A percentile compares a stretch with the other conserved stretches of the same genome.
phyloP scores from a whole-genome alignment of 2,797 vertebrate species.

The Phoxinus dragarum region DNA sequence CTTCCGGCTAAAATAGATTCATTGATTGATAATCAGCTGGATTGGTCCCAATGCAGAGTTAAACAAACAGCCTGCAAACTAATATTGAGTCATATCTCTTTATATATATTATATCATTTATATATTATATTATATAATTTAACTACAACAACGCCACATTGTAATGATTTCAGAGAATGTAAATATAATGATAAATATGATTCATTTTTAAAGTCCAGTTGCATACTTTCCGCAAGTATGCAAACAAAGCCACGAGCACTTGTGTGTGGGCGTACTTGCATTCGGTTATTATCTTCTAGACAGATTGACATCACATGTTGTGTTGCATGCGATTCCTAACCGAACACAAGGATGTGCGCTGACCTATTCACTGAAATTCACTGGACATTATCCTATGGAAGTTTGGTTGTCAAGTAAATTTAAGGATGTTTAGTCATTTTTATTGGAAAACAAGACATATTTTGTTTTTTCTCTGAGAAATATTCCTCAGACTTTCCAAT shows the following conservation, averaged over 20 bases:
- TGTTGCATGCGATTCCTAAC: neutral
- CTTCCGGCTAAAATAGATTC: constrained; percentile 35
- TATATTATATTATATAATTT: no score
- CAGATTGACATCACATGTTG: neutral
- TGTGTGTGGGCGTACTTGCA: neutral
- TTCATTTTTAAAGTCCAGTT: neutral
- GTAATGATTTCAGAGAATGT: neutral
- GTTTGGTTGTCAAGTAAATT: neutral
- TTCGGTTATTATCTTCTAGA: neutral
- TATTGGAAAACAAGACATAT: neutral
- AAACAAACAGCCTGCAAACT: neutral
- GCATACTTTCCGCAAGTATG: neutral
- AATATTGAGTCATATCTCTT: neutral
- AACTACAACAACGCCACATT: neutral
- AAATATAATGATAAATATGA: neutral
- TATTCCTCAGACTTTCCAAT: neutral
- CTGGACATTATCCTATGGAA: neutral
- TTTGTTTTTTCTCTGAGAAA: neutral
- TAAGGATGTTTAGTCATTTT: neutral
- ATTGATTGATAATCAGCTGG: constrained; percentile 20
- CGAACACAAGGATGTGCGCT: neutral
- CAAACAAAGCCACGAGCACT: neutral
- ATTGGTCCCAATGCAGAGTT: constrained; percentile 14
- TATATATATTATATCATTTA: no score
- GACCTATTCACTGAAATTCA: neutral